A percentile compares a stretch with the other conserved stretches of the same genome.
These are phyloP conservation scores for Micropoecilia bifurca DNA, from an alignment of 2,797 vertebrate genomes.

Conservation along the genomic window DNA sequence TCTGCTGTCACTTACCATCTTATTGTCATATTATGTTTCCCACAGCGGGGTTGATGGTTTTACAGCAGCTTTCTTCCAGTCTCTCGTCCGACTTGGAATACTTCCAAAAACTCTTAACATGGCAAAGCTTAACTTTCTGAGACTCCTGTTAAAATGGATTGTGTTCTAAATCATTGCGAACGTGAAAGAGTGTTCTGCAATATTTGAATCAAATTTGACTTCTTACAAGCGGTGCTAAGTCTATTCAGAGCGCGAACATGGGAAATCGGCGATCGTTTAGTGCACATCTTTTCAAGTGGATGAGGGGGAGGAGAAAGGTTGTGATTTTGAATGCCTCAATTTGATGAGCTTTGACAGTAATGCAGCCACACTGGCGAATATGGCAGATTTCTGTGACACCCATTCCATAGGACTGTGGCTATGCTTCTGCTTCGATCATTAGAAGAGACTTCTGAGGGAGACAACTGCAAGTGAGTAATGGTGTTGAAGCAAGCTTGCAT, in stretches of 20 bases:
- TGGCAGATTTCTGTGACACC: constrained; percentile 79
- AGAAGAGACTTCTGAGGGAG: constrained; percentile 77
- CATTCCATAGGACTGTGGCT: constrained; percentile 75
- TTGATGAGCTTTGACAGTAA: constrained; percentile 81
- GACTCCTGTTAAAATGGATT: constrained; percentile 70
- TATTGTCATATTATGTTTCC: constrained; percentile 73
- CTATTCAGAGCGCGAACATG: constrained; percentile 68
- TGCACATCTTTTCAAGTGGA: constrained; percentile 62
- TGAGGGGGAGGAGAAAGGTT: constrained; percentile 71
- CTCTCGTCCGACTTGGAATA: constrained; percentile 75
- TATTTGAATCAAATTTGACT: constrained; percentile 66
- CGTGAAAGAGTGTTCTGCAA: constrained; percentile 57
- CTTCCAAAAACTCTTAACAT: constrained; percentile 73
- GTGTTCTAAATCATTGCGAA: constrained; percentile 77
- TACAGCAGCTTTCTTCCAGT: constrained; percentile 59
- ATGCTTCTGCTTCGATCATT: constrained; percentile 77
- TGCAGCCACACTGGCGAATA: constrained; percentile 78
- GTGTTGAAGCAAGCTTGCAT: constrained; percentile 76
- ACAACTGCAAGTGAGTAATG: constrained; percentile 79
- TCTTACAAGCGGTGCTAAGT: constrained; percentile 54
- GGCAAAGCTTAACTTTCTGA: constrained; percentile 71
- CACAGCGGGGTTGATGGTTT: constrained; percentile 49
- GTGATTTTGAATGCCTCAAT: constrained; percentile 71
- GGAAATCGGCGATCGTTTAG: constrained; percentile 71
- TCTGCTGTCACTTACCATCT: constrained; percentile 72